These are phyloP conservation scores for Scelioninae gen. 1 DNA, from an alignment of 2,888 invertebrate genomes.

Conservation along the genomic window DNA sequence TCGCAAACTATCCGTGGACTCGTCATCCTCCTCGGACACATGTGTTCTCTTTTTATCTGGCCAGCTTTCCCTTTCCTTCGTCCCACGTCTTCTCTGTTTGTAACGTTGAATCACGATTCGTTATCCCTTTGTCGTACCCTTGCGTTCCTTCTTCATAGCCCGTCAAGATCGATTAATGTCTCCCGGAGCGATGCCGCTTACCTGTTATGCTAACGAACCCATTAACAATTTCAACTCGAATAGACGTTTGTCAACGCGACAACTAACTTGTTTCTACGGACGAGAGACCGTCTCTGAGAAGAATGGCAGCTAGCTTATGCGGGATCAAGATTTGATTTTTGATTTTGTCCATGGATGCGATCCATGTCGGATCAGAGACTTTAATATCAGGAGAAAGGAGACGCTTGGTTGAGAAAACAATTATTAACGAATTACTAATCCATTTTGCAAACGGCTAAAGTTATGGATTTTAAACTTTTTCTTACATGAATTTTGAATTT, in stretches of 20 bases:
- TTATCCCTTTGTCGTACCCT: constrained; percentile 64
- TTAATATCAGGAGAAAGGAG: constrained; percentile 8
- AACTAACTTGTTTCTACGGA: constrained; percentile 66
- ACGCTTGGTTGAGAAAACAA: constrained; percentile 23
- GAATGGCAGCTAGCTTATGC: constrained; percentile 22
- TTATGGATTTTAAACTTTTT: too few relatives aligned
- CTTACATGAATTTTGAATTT: too few relatives aligned
- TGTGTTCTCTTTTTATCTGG: constrained; percentile 59
- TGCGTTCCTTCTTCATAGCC: constrained; percentile 70
- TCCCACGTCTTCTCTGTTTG: constrained; percentile 58
- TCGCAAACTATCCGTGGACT: constrained; percentile 59
- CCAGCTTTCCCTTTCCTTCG: constrained; percentile 63
- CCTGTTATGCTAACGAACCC: constrained; percentile 72
- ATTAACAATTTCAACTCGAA: constrained; percentile 71
- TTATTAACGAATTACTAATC: constrained; percentile 21
- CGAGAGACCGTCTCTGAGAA: constrained; percentile 35
- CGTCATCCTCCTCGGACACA: constrained; percentile 65
- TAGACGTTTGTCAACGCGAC: constrained; percentile 72
- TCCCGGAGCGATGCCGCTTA: constrained; percentile 70
- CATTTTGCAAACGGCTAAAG: too few relatives aligned
- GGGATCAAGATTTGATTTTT: constrained; percentile 58
- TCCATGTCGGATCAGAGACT: constrained; percentile 21
- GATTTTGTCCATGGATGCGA: constrained; percentile 13
- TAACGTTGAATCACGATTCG: constrained; percentile 50
- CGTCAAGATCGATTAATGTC: constrained; percentile 72